Percentiles rank a stretch among this genome's conserved stretches.
phyloP scores from a whole-genome alignment of 2,113 vertebrate genomes.

The Globicephala melas region DNA sequence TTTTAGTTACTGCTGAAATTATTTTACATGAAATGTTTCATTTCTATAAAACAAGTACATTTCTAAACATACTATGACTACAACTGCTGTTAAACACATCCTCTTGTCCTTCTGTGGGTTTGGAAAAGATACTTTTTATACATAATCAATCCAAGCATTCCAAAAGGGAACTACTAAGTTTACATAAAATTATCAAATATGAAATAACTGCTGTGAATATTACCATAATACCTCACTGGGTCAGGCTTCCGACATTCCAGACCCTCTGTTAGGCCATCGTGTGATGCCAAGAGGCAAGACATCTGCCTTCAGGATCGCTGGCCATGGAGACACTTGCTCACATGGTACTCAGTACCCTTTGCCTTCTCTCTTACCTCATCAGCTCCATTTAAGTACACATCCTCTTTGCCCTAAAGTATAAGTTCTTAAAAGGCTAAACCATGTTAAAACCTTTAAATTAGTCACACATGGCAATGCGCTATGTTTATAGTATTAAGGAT shows the following conservation, averaged over 20 bases:
- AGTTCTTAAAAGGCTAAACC: background rate
- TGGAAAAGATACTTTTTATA: background rate
- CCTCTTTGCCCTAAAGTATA: background rate
- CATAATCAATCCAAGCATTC: background rate
- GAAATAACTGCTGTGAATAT: background rate
- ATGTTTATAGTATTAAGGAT: background rate
- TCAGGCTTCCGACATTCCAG: background rate
- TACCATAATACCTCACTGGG: background rate
- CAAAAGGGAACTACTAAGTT: background rate
- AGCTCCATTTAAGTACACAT: background rate
- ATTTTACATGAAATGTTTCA: background rate
- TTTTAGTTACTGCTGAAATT: background rate
- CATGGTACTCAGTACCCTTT: fast-evolving
- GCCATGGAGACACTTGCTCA: background rate
- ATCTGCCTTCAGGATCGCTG: fast-evolving
- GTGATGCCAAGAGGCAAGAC: background rate
- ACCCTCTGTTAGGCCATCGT: background rate
- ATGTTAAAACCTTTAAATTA: background rate
- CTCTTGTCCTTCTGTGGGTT: background rate
- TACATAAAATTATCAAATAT: background rate
- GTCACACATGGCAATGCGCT: background rate
- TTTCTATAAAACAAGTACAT: background rate
- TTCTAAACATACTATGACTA: background rate
- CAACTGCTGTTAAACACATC: background rate
- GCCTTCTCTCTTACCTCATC: background rate